Conservation (phyloP, 2,888 invertebrate genomes). For the Idaea biselata region DNA sequence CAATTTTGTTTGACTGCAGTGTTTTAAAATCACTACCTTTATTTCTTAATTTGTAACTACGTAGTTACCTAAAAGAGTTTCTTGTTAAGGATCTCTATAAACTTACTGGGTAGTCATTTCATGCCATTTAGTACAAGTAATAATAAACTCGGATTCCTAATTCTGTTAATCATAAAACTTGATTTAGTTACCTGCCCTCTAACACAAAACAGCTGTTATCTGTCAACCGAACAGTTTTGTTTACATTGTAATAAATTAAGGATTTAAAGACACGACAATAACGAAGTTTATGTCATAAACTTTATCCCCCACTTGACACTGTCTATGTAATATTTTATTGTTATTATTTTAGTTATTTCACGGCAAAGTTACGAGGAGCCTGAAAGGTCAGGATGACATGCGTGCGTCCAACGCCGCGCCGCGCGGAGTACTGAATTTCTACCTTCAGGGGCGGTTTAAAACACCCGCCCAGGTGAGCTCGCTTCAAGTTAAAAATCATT, state of each 20-base stretch:
- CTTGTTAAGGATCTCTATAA: no score
- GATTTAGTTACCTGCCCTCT: conserved; percentile 30
- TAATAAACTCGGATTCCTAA: not conserved
- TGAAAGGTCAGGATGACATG: conserved; percentile 4
- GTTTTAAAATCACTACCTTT: no score
- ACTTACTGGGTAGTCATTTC: no score
- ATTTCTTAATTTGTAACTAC: no score
- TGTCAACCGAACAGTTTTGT: conserved; percentile 36
- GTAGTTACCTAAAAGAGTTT: no score
- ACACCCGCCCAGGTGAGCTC: conserved; percentile 53
- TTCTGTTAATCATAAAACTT: conserved; percentile 2
- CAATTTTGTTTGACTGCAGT: no score
- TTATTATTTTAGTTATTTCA: conserved; percentile 13
- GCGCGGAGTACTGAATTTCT: conserved; percentile 56
- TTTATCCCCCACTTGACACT: not conserved
- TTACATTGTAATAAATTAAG: conserved; percentile 9
- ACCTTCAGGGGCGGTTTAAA: conserved; percentile 45
- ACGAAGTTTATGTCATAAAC: not conserved
- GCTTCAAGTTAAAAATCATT: conserved; percentile 41
- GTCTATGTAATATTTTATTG: not conserved
- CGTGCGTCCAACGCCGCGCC: conserved; percentile 43
- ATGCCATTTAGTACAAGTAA: not conserved
- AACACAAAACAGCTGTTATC: conserved; percentile 34
- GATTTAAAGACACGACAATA: conserved; percentile 10
- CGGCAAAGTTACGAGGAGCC: conserved; percentile 36